Conservation (phyloP, 2,888 invertebrate genomes). For the Eurytoma californica region DNA sequence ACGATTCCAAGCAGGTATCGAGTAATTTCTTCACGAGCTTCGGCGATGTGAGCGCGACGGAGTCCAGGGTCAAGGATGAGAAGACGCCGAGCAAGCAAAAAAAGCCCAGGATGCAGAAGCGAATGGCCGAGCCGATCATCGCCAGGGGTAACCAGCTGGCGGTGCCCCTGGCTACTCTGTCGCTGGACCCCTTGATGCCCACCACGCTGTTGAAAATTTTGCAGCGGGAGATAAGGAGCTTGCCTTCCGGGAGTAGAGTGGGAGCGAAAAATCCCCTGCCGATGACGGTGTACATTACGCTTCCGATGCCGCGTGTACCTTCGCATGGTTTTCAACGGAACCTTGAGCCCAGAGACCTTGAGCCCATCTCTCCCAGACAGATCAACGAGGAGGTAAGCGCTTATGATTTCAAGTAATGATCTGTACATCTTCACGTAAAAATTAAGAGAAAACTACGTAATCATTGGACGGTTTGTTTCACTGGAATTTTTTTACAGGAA, state of each 20-base stretch:
- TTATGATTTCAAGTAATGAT: not conserved
- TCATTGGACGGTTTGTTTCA: no score
- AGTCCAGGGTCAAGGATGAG: not conserved
- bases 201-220: conserved; percentile 39
- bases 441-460: no score
- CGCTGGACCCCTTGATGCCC: conserved; percentile 52
- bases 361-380: conserved; percentile 14
- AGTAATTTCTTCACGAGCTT: conserved; percentile 31
- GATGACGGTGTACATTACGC: conserved; percentile 69
- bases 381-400: conserved; percentile 36
- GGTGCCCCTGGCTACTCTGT: conserved; percentile 51
- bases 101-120: conserved; percentile 9
- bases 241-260: conserved; percentile 62
- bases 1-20: conserved; percentile 33
- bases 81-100: not conserved
- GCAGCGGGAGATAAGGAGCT: not conserved
- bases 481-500: no score
- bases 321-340: not conserved
- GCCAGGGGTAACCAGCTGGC: conserved; percentile 26
- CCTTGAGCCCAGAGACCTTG: not conserved
- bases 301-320: conserved; percentile 56
- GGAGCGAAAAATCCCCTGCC: conserved; percentile 64
- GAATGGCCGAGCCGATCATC: conserved; percentile 11
- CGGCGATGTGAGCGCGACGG: conserved; percentile 9
- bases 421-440: no score